Conservation (phyloP, 2,888 invertebrate species). For the Stratiomys singularior region DNA sequence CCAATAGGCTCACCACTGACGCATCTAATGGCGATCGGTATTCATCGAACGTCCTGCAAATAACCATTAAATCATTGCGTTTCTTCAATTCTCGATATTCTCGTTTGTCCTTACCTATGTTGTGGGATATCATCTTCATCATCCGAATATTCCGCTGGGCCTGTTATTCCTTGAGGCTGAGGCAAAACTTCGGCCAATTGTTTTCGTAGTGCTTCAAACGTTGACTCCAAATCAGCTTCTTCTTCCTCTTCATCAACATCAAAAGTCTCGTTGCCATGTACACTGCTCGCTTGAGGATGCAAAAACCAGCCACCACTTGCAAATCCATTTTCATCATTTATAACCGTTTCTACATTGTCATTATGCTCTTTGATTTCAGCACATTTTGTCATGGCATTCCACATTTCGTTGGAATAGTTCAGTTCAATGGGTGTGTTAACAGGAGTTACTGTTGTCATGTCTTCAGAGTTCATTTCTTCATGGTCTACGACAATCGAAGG, state of each 20-base stretch:
- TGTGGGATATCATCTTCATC: conserved; percentile 52
- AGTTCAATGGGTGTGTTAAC: conserved; percentile 56
- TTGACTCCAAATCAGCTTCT: conserved; percentile 52
- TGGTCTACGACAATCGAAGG: conserved; percentile 53
- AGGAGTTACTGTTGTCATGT: conserved; percentile 55
- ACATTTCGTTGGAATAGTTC: conserved; percentile 54
- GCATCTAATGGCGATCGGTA: conserved; percentile 52
- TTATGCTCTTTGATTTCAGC: background rate
- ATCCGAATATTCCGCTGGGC: conserved; percentile 53
- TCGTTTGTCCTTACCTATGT: conserved; percentile 45
- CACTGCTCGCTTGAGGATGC: conserved; percentile 50
- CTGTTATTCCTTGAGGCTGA: conserved; percentile 51
- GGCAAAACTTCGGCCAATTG: conserved; percentile 55
- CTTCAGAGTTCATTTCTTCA: conserved; percentile 52
- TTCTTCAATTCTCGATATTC: background rate
- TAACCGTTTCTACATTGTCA: background rate
- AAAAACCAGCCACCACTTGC: conserved; percentile 53
- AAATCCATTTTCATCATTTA: conserved; percentile 29
- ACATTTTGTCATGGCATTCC: conserved; percentile 53
- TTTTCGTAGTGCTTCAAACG: conserved; percentile 54
- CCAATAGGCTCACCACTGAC: conserved; percentile 47
- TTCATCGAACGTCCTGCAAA: conserved; percentile 52
- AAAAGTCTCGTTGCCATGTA: conserved; percentile 48
- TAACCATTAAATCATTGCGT: background rate
- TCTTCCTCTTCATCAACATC: conserved; percentile 52